Conservation (phyloP, 2,888 invertebrate genomes). For the Drosophila tripunctata region DNA sequence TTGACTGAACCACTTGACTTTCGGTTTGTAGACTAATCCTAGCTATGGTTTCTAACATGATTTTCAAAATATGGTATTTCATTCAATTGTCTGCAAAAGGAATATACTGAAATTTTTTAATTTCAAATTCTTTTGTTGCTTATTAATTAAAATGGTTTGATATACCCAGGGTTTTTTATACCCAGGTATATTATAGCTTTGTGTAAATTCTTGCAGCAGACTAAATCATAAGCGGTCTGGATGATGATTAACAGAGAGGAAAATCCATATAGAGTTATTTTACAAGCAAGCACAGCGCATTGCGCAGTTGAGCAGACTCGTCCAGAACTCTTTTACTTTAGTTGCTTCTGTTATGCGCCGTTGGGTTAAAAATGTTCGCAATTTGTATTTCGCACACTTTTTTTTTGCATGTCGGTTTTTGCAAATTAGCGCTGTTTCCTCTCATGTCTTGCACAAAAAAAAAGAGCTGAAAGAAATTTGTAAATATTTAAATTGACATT, state of each 20-base stretch:
- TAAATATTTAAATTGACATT: constrained; percentile 82
- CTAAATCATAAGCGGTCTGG: neutral
- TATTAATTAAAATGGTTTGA: constrained; percentile 76
- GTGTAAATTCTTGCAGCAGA: neutral
- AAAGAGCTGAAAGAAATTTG: constrained; percentile 63
- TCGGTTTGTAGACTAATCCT: constrained; percentile 27
- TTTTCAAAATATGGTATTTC: constrained; percentile 13
- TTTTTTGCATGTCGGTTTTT: constrained; percentile 24
- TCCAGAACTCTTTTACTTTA: constrained; percentile 4
- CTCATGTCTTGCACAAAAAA: constrained; percentile 52
- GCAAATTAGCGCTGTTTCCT: constrained; percentile 54
- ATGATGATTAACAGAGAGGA: neutral
- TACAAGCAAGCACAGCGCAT: neutral
- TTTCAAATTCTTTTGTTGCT: constrained; percentile 19
- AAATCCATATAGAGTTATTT: neutral
- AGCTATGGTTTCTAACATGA: constrained; percentile 7
- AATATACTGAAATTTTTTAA: constrained; percentile 24
- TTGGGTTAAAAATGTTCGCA: constrained; percentile 57
- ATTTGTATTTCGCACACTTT: constrained; percentile 75
- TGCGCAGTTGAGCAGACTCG: neutral
- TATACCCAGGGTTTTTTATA: constrained; percentile 17
- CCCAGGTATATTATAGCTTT: neutral
- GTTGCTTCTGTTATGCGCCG: constrained; percentile 8
- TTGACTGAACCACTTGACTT: constrained; percentile 43
- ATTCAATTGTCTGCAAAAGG: neutral